Evolutionary conservation across 2,797 vertebrate genomes (phyloP), one percentile per base, ranked within the genome.

Genomic region (Pangasius larnaudii): DNA sequence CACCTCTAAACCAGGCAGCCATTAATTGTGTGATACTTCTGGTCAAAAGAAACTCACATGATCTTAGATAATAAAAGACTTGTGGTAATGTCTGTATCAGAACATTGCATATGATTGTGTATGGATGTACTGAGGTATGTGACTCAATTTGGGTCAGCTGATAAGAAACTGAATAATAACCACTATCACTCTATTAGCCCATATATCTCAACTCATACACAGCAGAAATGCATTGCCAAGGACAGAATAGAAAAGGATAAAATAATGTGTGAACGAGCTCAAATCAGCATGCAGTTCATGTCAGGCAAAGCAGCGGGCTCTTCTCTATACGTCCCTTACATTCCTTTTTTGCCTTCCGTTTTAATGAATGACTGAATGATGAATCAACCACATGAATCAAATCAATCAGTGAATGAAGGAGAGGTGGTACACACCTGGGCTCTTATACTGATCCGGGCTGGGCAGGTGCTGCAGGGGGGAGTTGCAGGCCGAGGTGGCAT

Each of bases 361-460:
- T 88, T 74, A 89, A 90, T 90, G 90, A 90, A 89, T 89, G 88
- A 83, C 72, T 90, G 89, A 88, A 88, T 89, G 88, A 89, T 91
- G 90, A 92, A 89, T 88, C 83, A 85, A 90, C 65, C 10, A 75
- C 85, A 91, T 92, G 87, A 91, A 91, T 91, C 85, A 91, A 91
- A 89, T 89, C 72, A 91, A 90, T 91, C 90, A 90, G 56, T 91
- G 90, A 85, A 92, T 89, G 87, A 92, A 91, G 89, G 88, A 93
- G 93, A 92, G 88, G 85, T 89, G 59, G 87, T 94, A 95, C 93
- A 91, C 92, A 95, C 95, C 95, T 94, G 95, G 95, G 94, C 91
- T 96, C 92, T 96, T 96, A 95, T 95, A 95, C 84, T 94, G 94
- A 86, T 95, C 95, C 92, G 95, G 93, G 93, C 91, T 95, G 94